These are phyloP conservation scores for Gobio gobio DNA, from an alignment of 2,113 vertebrate species.

Conservation along the genomic window DNA sequence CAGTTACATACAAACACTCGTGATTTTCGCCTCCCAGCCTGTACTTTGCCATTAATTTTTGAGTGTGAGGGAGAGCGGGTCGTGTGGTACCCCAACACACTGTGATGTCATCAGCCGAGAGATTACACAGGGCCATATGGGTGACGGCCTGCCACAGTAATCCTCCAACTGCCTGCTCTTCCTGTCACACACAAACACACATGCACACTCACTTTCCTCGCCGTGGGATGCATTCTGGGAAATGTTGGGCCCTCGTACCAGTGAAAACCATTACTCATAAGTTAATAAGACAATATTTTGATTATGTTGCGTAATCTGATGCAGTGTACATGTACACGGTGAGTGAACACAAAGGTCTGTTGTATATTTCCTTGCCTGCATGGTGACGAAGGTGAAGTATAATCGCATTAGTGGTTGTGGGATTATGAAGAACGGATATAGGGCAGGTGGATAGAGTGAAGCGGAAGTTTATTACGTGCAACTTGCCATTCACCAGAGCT, in stretches of 20 bases:
- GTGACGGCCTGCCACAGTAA: conserved; percentile 54
- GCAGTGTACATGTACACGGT: neutral
- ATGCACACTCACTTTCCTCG: conserved; percentile 32
- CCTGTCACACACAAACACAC: conserved; percentile 53
- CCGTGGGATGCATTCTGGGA: conserved; percentile 27
- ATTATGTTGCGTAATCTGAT: neutral
- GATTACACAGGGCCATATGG: conserved; percentile 57
- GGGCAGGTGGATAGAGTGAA: conserved; percentile 61
- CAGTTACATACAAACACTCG: neutral
- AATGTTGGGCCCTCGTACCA: neutral
- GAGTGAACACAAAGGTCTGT: conserved; percentile 4
- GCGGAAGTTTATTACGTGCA: conserved; percentile 56
- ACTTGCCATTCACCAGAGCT: neutral
- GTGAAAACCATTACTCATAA: conserved; percentile 20
- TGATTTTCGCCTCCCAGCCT: neutral
- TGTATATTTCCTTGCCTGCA: conserved; percentile 24
- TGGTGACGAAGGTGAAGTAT: conserved; percentile 61
- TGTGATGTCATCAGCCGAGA: conserved; percentile 52
- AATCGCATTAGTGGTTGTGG: conserved; percentile 69
- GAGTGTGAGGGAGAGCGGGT: neutral
- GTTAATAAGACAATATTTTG: neutral
- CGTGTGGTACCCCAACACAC: conserved; percentile 46
- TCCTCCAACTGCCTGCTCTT: conserved; percentile 57
- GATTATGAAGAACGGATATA: conserved; percentile 69
- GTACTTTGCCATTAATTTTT: neutral